These are phyloP conservation scores for Caenorhabditis uteleia DNA, from an alignment of 2,888 invertebrate species.

Conservation along the genomic window DNA sequence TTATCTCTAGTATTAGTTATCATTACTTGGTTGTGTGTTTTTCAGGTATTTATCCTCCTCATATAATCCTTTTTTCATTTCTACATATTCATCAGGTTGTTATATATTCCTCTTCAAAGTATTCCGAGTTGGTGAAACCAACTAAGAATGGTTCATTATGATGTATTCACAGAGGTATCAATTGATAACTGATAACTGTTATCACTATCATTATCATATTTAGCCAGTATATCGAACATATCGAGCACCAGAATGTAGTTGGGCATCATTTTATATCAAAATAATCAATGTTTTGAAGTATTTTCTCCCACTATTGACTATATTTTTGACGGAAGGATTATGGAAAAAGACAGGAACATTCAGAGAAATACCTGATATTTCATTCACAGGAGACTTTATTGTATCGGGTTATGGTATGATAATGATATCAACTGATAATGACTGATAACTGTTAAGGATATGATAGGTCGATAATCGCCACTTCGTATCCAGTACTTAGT, in stretches of 20 bases:
- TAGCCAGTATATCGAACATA: constrained; percentile 36
- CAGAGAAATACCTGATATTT: constrained; percentile 33
- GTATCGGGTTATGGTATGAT: constrained; percentile 16
- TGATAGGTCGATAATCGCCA: constrained; percentile 19
- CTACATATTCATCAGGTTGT: constrained; percentile 9
- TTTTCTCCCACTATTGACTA: constrained; percentile 22
- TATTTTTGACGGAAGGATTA: constrained; percentile 34
- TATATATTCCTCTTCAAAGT: constrained; percentile 11
- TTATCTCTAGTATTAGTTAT: constrained; percentile 15
- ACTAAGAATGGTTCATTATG: constrained; percentile 17
- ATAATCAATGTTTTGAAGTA: constrained; percentile 13
- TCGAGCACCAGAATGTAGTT: constrained; percentile 28
- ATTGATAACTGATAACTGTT: neutral
- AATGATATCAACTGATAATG: neutral
- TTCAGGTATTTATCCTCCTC: no score
- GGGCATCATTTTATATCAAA: constrained; percentile 31
- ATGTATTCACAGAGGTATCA: constrained; percentile 25
- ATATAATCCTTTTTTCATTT: no score
- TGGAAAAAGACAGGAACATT: constrained; percentile 44
- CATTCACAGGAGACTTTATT: constrained; percentile 34
- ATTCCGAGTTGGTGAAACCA: constrained; percentile 7
- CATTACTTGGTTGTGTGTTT: constrained; percentile 26
- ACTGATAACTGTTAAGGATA: neutral
- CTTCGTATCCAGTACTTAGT: constrained; percentile 21
- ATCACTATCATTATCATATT: constrained; percentile 6